These are phyloP conservation scores for Phalacrocorax brasilianus DNA, from an alignment of 2,113 vertebrate species.

Conservation along the genomic window DNA sequence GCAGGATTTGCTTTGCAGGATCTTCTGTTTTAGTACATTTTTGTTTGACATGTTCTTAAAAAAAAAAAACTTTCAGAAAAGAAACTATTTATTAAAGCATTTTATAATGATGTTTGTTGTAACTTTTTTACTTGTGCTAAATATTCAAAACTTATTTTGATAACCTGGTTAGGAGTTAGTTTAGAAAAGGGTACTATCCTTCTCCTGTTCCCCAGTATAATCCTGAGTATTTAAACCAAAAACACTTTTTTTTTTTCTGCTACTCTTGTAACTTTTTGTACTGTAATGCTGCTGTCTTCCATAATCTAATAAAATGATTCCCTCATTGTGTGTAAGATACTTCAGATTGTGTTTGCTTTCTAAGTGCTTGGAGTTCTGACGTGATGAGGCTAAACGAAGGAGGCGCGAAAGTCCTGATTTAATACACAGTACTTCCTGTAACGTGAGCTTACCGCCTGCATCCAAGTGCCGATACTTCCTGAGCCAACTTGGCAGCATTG, in stretches of 20 bases:
- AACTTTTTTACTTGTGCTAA: slow-evolving; percentile 69
- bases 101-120: slow-evolving; percentile 84
- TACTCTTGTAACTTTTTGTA: slow-evolving; percentile 70
- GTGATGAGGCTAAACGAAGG: background rate
- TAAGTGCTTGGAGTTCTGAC: background rate
- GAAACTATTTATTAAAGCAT: slow-evolving; percentile 93
- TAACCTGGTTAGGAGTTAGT: slow-evolving; percentile 61
- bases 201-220: slow-evolving; percentile 66
- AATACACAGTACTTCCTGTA: fast-evolving
- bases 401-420: background rate
- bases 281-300: slow-evolving; percentile 71
- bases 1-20: slow-evolving; percentile 79
- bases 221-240: slow-evolving; percentile 70
- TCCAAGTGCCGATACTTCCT: fast-evolving
- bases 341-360: slow-evolving; percentile 46
- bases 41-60: slow-evolving; percentile 84
- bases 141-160: slow-evolving; percentile 69
- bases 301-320: slow-evolving; percentile 71
- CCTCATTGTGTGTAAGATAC: slow-evolving; percentile 64
- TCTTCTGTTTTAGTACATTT: slow-evolving; percentile 84
- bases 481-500: background rate
- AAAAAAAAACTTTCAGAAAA: slow-evolving; percentile 72
- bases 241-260: slow-evolving; percentile 56
- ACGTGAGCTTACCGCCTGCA: background rate
- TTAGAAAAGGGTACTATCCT: slow-evolving; percentile 61